These are phyloP conservation scores for Butorides virescens DNA, from an alignment of 2,113 vertebrate species.

Conservation along the genomic window DNA sequence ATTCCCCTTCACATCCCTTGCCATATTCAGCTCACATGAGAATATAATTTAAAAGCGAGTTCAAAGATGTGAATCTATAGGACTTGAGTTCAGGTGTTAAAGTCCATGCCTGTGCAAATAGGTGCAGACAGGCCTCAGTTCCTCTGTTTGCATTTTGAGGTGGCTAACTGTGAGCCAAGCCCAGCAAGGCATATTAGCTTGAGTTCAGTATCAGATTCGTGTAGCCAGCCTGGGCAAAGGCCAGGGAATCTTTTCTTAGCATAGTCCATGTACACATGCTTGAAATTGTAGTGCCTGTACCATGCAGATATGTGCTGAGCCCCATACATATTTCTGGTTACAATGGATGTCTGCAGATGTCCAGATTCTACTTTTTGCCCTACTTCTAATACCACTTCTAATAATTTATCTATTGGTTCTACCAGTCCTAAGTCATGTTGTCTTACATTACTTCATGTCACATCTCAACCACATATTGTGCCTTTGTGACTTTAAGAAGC, in stretches of 20 bases:
- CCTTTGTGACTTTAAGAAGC: not conserved
- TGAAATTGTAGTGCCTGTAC: not conserved
- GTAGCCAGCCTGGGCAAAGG: not conserved
- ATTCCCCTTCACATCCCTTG: not conserved
- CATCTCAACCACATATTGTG: not conserved
- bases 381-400: not conserved
- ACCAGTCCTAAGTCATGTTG: not conserved
- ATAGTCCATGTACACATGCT: not conserved
- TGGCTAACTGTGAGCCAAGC: not conserved
- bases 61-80: fast-evolving
- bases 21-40: not conserved
- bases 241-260: not conserved
- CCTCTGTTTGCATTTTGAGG: not conserved
- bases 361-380: not conserved
- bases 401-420: not conserved
- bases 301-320: not conserved
- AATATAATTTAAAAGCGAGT: not conserved
- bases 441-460: not conserved
- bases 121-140: not conserved
- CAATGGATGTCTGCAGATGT: not conserved
- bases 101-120: not conserved
- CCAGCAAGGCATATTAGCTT: not conserved
- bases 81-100: not conserved
- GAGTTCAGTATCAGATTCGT: not conserved
- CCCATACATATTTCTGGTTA: not conserved